Conservation (phyloP, 2,797 vertebrate species). For the Macroramphosus scolopax region DNA sequence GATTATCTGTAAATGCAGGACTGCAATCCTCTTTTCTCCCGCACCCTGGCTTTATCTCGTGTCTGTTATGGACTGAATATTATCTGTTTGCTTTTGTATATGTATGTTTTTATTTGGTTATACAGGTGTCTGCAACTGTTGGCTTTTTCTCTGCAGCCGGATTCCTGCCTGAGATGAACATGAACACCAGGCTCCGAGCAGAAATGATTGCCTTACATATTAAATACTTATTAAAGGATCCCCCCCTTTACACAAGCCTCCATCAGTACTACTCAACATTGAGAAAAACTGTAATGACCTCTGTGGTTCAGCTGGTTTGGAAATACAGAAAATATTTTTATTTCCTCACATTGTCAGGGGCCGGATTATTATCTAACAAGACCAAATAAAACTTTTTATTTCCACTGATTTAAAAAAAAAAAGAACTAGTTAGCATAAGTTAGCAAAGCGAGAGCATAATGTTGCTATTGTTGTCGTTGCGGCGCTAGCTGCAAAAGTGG, state of each 20-base stretch:
- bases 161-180: background rate
- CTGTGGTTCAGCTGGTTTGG: too few species aligned
- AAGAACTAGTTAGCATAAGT: too few species aligned
- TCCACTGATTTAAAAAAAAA: too few species aligned
- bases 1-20: constrained; percentile 74
- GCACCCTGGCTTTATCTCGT: constrained; percentile 51
- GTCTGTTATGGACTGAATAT: constrained; percentile 40
- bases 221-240: background rate
- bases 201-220: background rate
- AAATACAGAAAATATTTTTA: too few species aligned
- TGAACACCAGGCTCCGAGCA: background rate
- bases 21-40: constrained; percentile 71
- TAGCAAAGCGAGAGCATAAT: too few species aligned
- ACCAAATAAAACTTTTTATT: too few species aligned
- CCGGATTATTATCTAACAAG: too few species aligned
- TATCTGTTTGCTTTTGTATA: constrained; percentile 27
- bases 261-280: background rate
- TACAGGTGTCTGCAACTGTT: constrained; percentile 23
- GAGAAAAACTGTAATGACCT: background rate
- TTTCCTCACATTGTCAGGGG: too few species aligned
- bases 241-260: background rate
- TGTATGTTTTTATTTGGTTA: constrained; percentile 17
- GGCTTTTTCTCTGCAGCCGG: background rate
- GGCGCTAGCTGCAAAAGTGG: too few species aligned
- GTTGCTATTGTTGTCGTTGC: too few species aligned